phyloP scores from a whole-genome alignment of 2,113 vertebrate species.

The Terrapene triunguis region DNA sequence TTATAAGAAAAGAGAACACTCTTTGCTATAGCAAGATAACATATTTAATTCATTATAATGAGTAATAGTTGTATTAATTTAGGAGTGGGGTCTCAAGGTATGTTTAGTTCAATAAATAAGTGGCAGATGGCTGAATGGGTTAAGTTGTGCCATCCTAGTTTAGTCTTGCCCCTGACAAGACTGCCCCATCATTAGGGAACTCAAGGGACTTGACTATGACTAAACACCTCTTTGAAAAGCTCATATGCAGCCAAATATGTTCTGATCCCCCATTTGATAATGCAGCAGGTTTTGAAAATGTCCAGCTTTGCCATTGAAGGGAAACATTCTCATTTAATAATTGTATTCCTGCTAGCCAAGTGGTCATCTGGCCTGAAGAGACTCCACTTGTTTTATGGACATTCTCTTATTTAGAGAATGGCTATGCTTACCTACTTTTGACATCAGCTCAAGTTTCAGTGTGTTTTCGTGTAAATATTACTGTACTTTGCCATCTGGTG shows the following conservation, averaged over 20 bases:
- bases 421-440: accelerated
- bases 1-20: not conserved
- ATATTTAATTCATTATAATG: not conserved
- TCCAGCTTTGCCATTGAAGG: not conserved
- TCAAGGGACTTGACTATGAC: not conserved
- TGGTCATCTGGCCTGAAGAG: not conserved
- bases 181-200: accelerated
- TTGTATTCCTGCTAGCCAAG: not conserved
- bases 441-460: not conserved
- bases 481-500: not conserved
- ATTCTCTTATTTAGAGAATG: not conserved
- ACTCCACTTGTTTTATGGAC: not conserved
- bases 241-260: not conserved
- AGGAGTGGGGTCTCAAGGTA: not conserved
- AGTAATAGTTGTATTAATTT: not conserved
- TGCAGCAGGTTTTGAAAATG: not conserved
- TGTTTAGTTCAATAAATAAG: not conserved
- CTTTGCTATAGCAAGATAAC: not conserved
- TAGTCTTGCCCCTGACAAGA: not conserved
- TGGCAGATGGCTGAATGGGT: not conserved
- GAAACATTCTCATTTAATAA: not conserved
- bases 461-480: not conserved
- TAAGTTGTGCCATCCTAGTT: not conserved
- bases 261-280: not conserved
- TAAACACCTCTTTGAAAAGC: not conserved